Evolutionary conservation across 2,888 invertebrate genomes (phyloP).

Genomic region (Mimachlamys varia): DNA sequence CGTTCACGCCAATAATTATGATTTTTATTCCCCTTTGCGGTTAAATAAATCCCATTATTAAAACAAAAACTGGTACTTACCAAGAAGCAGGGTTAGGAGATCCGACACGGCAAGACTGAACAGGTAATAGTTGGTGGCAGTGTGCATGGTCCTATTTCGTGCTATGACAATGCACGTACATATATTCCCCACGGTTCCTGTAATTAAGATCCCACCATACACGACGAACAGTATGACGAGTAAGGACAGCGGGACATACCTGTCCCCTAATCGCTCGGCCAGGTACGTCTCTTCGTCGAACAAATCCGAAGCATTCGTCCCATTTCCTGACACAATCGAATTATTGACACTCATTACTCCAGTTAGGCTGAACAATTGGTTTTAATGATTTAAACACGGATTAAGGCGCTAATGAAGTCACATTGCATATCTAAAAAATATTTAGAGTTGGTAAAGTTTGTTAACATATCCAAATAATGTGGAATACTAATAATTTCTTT

Average conservation of each 20-base stretch:
- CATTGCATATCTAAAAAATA: no score
- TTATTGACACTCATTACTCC: not conserved
- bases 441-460: no score
- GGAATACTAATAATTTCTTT: no score
- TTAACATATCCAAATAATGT: no score
- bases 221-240: slow-evolving; percentile 43
- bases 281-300: slow-evolving; percentile 20
- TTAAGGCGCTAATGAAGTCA: no score
- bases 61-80: slow-evolving; percentile 76
- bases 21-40: no score
- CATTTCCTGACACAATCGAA: not conserved
- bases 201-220: slow-evolving; percentile 71
- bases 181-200: slow-evolving; percentile 91
- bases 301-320: not conserved
- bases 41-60: no score
- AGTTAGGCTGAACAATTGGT: not conserved
- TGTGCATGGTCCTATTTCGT: slow-evolving; percentile 90
- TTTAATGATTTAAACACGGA: not conserved
- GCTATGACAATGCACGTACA: slow-evolving; percentile 93
- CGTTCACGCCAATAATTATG: no score
- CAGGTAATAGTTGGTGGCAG: slow-evolving; percentile 94
- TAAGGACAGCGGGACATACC: slow-evolving; percentile 2
- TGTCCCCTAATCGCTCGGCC: slow-evolving; percentile 37
- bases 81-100: slow-evolving; percentile 88
- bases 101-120: slow-evolving; percentile 94